These are phyloP conservation scores for Cetonia aurata DNA, from an alignment of 2,888 invertebrate genomes.

Conservation along the genomic window DNA sequence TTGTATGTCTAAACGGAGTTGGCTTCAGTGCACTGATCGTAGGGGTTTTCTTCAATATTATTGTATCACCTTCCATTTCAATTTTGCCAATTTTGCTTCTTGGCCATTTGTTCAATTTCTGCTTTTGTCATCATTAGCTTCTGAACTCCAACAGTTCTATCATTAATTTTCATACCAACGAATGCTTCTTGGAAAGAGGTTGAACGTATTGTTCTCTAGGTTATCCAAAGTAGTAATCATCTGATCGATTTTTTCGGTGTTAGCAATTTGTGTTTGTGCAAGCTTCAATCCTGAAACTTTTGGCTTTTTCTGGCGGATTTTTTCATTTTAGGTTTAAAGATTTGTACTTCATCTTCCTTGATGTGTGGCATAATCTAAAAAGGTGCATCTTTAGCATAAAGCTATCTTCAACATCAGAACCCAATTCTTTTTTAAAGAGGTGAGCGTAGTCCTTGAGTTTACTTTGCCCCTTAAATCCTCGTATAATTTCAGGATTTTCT, in stretches of 20 bases:
- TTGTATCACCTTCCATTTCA: conserved; percentile 69
- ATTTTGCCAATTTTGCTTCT: conserved; percentile 75
- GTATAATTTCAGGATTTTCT: conserved; percentile 61
- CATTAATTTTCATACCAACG: conserved; percentile 67
- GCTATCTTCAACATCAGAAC: conserved; percentile 59
- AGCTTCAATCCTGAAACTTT: conserved; percentile 45
- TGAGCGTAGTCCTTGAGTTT: conserved; percentile 72
- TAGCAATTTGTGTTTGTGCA: conserved; percentile 48
- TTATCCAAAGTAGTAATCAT: conserved; percentile 53
- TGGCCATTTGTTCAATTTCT: conserved; percentile 76
- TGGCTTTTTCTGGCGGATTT: conserved; percentile 47
- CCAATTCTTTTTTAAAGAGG: conserved; percentile 68
- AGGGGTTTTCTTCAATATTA: conserved; percentile 54
- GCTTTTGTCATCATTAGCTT: conserved; percentile 77
- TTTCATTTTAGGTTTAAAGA: conserved; percentile 64
- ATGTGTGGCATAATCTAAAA: conserved; percentile 42
- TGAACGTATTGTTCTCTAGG: conserved; percentile 57
- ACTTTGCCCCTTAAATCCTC: conserved; percentile 68
- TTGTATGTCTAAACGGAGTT: conserved; percentile 41
- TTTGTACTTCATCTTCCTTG: conserved; percentile 54
- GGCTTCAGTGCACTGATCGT: neutral
- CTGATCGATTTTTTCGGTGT: conserved; percentile 52
- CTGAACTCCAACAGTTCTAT: conserved; percentile 75
- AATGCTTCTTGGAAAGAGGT: conserved; percentile 59
- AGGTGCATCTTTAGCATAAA: conserved; percentile 46